A percentile compares a stretch with the other conserved stretches of the same genome.
These are phyloP conservation scores for Coturnix japonica DNA, from an alignment of 2,113 vertebrate genomes.

Conservation along the genomic window DNA sequence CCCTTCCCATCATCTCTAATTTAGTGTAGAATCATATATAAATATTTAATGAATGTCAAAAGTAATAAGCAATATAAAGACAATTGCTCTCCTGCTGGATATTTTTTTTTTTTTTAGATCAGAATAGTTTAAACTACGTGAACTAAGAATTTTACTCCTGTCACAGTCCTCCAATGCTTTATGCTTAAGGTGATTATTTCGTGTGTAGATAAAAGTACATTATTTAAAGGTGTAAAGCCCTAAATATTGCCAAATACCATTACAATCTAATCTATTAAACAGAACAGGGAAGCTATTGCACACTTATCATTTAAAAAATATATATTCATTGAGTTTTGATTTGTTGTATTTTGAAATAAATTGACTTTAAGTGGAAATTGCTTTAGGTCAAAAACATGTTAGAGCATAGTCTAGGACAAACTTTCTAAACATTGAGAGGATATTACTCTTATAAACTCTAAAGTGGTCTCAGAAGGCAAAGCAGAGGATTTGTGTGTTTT, in stretches of 20 bases:
- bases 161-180: neutral
- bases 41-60: neutral
- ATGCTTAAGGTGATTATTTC: neutral
- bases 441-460: neutral
- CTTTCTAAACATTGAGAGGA: neutral
- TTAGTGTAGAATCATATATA: neutral
- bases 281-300: neutral
- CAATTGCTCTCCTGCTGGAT: neutral
- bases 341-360: neutral
- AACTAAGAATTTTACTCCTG: neutral
- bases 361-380: neutral
- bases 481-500: neutral
- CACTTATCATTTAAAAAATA: neutral
- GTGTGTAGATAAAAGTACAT: fast-evolving
- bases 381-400: neutral
- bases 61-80: neutral
- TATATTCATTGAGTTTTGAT: neutral
- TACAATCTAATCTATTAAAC: neutral
- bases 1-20: neutral
- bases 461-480: neutral
- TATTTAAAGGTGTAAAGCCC: neutral
- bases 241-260: neutral
- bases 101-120: neutral
- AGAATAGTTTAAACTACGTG: neutral
- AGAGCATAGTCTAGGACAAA: neutral